Conservation (phyloP, 2,797 vertebrate species). For the Halcyon badia region DNA sequence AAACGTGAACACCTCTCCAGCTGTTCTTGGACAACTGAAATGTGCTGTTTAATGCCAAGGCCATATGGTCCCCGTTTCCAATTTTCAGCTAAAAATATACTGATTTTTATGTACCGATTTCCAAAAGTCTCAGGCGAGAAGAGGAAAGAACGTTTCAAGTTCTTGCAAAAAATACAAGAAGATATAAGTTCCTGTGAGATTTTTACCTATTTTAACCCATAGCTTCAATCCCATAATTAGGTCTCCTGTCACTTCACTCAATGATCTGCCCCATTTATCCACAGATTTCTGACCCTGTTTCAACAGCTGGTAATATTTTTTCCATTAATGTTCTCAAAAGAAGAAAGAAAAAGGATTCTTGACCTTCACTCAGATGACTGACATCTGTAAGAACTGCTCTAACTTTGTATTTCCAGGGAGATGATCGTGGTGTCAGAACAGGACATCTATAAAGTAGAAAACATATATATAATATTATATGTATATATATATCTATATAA, state of each 20-base stretch:
- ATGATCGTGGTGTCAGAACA: not conserved
- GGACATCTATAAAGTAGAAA: not conserved
- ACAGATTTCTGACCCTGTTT: constrained; percentile 55
- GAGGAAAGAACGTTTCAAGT: not conserved
- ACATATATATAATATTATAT: not conserved
- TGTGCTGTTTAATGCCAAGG: not conserved
- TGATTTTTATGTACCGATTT: not conserved
- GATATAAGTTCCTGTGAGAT: constrained; percentile 41
- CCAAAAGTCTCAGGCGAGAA: not conserved
- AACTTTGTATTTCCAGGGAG: not conserved
- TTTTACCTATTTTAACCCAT: constrained; percentile 42
- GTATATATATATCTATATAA: not conserved
- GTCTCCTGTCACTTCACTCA: constrained; percentile 31
- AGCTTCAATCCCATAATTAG: constrained; percentile 63
- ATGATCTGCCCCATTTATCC: constrained; percentile 35
- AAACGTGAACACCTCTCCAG: not conserved
- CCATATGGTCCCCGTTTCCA: not conserved
- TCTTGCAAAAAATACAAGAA: not conserved
- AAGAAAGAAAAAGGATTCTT: not conserved
- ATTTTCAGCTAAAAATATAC: constrained; percentile 5
- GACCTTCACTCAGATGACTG: constrained; percentile 40
- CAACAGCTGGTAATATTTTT: constrained; percentile 15
- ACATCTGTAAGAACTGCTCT: not conserved
- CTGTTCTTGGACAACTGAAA: not conserved
- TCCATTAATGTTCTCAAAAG: not conserved